Evolutionary conservation across 92 coral and sea anemone species (phyloP).

Genomic region (Actinernus sp.): DNA sequence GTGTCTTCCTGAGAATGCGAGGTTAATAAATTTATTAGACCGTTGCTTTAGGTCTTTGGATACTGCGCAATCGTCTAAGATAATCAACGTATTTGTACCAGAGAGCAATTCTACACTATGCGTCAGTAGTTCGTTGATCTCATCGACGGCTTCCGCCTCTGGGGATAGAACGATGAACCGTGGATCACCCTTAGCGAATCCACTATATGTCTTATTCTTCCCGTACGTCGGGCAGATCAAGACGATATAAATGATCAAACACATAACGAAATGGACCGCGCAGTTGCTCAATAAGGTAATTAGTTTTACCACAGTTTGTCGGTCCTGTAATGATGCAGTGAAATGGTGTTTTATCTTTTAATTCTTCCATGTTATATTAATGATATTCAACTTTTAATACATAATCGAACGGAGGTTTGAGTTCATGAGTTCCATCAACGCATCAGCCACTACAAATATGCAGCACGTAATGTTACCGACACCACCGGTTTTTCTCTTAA

Average conservation of each 20-base stretch:
- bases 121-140: conserved; percentile 46
- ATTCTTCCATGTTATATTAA: conserved; percentile 33
- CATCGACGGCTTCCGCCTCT: conserved; percentile 40
- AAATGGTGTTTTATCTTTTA: conserved; percentile 46
- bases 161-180: conserved; percentile 41
- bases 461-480: conserved; percentile 22
- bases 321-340: conserved; percentile 48
- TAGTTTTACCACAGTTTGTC: conserved; percentile 36
- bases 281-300: conserved; percentile 32
- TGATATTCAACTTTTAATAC: too few species aligned
- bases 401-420: conserved; percentile 22
- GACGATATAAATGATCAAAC: conserved; percentile 49
- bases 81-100: conserved; percentile 48
- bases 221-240: conserved; percentile 45
- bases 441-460: conserved; percentile 61
- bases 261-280: conserved; percentile 35
- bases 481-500: conserved; percentile 28
- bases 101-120: conserved; percentile 19
- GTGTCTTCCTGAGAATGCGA: conserved; percentile 45
- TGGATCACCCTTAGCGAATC: conserved; percentile 30
- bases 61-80: conserved; percentile 51
- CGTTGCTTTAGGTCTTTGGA: conserved; percentile 44
- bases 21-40: conserved; percentile 42
- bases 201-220: conserved; percentile 37
- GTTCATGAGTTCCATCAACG: conserved; percentile 45